A percentile compares a stretch with the other conserved stretches of the same genome.
Conservation (phyloP, 2,888 invertebrate genomes). For the Morpho deidamia region DNA sequence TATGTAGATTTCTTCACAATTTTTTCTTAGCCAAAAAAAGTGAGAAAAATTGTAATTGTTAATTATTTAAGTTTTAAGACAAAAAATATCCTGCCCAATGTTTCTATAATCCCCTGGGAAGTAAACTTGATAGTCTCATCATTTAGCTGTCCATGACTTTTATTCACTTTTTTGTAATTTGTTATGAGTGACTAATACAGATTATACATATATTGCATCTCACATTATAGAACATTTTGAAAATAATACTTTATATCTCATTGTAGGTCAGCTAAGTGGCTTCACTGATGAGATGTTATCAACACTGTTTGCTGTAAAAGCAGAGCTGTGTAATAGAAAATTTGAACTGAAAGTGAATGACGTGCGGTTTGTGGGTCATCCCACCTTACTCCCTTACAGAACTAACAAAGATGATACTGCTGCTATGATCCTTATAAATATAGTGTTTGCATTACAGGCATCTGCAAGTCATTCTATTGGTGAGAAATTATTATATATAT, state of each 20-base stretch:
- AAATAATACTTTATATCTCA: neutral
- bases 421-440: conserved; percentile 88
- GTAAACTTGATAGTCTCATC: no score
- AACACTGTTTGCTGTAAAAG: conserved; percentile 93
- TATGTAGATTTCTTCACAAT: neutral
- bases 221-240: neutral
- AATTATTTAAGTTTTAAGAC: neutral
- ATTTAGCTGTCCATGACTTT: no score
- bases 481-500: conserved; percentile 37
- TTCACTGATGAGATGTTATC: conserved; percentile 92
- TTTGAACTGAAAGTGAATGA: conserved; percentile 98
- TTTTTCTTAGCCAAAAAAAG: no score
- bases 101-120: no score
- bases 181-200: no score
- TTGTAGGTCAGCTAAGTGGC: conserved; percentile 80
- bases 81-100: neutral
- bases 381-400: conserved; percentile 86
- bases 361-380: conserved; percentile 96
- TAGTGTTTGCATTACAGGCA: conserved; percentile 94
- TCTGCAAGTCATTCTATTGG: conserved; percentile 93
- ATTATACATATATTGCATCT: no score
- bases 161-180: no score
- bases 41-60: no score
- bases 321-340: conserved; percentile 92
- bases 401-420: conserved; percentile 82